phyloP scores from a whole-genome alignment of 1,140 invertebrate genomes.

The Anastatus disparis region DNA sequence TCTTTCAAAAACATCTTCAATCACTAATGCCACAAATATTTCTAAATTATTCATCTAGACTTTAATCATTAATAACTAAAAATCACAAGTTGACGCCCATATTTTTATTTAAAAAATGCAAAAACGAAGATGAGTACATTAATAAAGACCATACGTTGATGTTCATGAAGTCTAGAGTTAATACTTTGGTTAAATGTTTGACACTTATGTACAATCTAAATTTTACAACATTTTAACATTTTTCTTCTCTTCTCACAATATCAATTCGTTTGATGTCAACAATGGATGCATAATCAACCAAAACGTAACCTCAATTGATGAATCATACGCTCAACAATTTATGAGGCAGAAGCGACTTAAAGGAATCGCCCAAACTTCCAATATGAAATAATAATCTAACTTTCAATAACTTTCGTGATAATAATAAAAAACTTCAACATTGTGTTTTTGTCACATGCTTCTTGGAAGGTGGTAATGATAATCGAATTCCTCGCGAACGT shows the following conservation, averaged over 20 bases:
- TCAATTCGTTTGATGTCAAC: conserved; percentile 25
- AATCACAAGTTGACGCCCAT: conserved; percentile 24
- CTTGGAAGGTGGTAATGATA: background rate
- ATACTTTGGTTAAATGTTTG: background rate
- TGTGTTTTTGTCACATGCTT: background rate
- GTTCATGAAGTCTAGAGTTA: background rate
- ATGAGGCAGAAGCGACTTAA: background rate
- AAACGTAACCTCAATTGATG: conserved; percentile 40
- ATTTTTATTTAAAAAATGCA: background rate
- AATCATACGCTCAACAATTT: conserved; percentile 33
- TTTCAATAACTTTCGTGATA: background rate
- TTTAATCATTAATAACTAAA: background rate
- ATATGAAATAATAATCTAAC: background rate
- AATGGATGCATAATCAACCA: conserved; percentile 13
- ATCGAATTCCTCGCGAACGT: background rate
- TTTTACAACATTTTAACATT: conserved; percentile 2
- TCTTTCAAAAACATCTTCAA: background rate
- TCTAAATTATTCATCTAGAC: conserved; percentile 8
- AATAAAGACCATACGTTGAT: background rate
- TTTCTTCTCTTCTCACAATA: background rate
- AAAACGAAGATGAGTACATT: background rate
- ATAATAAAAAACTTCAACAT: background rate
- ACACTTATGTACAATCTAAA: background rate
- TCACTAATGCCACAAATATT: background rate
- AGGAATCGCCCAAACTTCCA: background rate